phyloP scores from a whole-genome alignment of 2,797 vertebrate genomes.

The Taenioides sp. region DNA sequence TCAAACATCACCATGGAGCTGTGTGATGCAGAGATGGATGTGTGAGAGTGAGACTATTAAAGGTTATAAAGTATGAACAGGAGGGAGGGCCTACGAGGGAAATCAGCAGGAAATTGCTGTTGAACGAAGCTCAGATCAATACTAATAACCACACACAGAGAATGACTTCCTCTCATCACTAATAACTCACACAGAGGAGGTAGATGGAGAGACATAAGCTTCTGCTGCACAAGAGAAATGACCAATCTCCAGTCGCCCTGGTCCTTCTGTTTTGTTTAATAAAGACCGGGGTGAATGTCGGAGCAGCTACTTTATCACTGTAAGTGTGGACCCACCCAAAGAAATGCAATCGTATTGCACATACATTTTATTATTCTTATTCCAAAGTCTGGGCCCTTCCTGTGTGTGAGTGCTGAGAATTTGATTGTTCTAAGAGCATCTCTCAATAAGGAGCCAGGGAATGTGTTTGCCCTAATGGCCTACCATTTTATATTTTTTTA shows the following conservation, averaged over 20 bases:
- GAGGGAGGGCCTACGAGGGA: conserved; percentile 48
- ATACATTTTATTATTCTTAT: conserved; percentile 49
- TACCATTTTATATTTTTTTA: conserved; percentile 79
- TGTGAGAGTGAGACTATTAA: conserved; percentile 45
- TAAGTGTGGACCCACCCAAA: conserved; percentile 43
- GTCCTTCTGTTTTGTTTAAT: conserved; percentile 50
- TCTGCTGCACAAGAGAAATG: conserved; percentile 41
- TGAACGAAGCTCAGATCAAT: conserved; percentile 74
- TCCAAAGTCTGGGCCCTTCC: conserved; percentile 34
- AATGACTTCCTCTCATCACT: conserved; percentile 71
- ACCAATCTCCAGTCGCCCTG: conserved; percentile 45
- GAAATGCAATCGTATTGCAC: conserved; percentile 44
- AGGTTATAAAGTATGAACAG: conserved; percentile 57
- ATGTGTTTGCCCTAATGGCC: conserved; percentile 76
- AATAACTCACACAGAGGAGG: conserved; percentile 60
- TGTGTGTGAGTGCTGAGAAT: conserved; percentile 55
- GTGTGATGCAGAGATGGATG: conserved; percentile 52
- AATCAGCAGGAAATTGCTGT: conserved; percentile 73
- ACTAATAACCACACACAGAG: conserved; percentile 73
- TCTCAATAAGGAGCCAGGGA: conserved; percentile 74
- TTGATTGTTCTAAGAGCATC: conserved; percentile 79
- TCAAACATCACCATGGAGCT: conserved; percentile 48
- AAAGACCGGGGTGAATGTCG: conserved; percentile 50
- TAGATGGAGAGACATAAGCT: conserved; percentile 28
- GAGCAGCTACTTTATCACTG: conserved; percentile 66